Base-by-base conservation (phyloP, 2,888 invertebrate genomes). In the Macaria liturata region DNA sequence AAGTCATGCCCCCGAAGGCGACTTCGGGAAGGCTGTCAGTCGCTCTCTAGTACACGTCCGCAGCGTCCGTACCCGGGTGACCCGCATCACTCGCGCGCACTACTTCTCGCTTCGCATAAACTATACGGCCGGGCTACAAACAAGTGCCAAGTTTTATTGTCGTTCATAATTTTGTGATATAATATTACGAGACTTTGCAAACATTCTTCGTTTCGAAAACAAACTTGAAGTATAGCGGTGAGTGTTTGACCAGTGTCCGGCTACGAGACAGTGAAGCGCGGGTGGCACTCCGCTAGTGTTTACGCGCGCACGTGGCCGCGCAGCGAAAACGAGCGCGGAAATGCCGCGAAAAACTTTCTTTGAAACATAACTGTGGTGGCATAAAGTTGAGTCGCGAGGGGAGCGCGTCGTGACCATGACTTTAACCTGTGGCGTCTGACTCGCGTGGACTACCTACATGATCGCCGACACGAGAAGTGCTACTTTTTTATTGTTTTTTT, bases 1-100 rank as follows among this genome's bases (percentile, higher is more conserved):
- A 91, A 91, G 91, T 92, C 91, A 91, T 89, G 90, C 91, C 91
- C 91, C 91, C 90, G 89, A 90, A 91, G 91, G 91, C 91, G 88
- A 90, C 90, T 90, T 89, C 89, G 90, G 91, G 91, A 91, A 89
- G 88, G 89, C 90, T 90, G 89, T 91, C 91, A 91, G 91, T 91
- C 88, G 88, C 84, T 91, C 88, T 87, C 84, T 89, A 84, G 86
- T 89, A 87, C 88, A 88, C 88, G 89, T 84, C 85, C 90, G 81
- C 84, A 84, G 89, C 87, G 89, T 85, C 84, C 87, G 85, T 84
- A 88, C 91, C 84, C 83, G 83, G 83, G 76, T 79, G 85, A 83
- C 81, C 78, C 79, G 83, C 79, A 80, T 72, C 79, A 76, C 77
- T 76, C 75, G 75, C 78, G 79, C 76, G 75, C 71, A 76, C 76